Evolutionary conservation across 2,797 vertebrate genomes (phyloP), one percentile per base, ranked within the genome.

Genomic region (Xerus rutilus): DNA sequence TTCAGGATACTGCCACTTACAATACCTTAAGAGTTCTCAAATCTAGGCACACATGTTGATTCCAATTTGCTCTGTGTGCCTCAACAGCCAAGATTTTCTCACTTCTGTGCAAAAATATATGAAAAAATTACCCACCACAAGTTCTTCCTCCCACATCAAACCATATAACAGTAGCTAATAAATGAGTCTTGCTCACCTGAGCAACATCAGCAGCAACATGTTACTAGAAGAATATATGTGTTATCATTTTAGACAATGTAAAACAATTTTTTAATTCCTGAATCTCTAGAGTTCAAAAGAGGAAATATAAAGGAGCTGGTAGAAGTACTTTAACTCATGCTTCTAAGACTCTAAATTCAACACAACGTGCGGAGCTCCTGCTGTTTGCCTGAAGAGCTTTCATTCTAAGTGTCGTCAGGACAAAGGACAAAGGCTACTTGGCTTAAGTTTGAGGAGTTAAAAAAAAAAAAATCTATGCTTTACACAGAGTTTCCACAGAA

Each of bases 81-180:
- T 72, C 79, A 35, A 45, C 13, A 64, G 64, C 45, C 85, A 93
- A 54, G 17, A 84, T 39, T 69, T 77, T 65, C 57, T 82, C 67
- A 92, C 21, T 49, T 92, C 25, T 79, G 43, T 72, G 45, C 35
- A 81, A 85, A 92, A 79, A 32, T 3, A 86, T n/a, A 67, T 7
- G 54, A 30, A n/a, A 52, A 21, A 78, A 91, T 62, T 35, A 85
- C 25, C 54, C 15, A 79, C 23, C 45, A n/a, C 8, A 57, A 69
- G 39, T 39, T 72, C 86, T 57, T 18, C 59, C 78, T 95, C 49
- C 65, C 95, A 91, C 64, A 85, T 30, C 49, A 87, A 93, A 93
- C 23, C 7, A 7, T 64, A 76, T 70, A 81, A 43, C 32, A 70
- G 14, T 25, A 89, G 57, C 21, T 57, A 65, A 39, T 39, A 59